These are phyloP conservation scores for Aphelenchoides fujianensis DNA, from an alignment of 1,140 invertebrate genomes.

Conservation along the genomic window DNA sequence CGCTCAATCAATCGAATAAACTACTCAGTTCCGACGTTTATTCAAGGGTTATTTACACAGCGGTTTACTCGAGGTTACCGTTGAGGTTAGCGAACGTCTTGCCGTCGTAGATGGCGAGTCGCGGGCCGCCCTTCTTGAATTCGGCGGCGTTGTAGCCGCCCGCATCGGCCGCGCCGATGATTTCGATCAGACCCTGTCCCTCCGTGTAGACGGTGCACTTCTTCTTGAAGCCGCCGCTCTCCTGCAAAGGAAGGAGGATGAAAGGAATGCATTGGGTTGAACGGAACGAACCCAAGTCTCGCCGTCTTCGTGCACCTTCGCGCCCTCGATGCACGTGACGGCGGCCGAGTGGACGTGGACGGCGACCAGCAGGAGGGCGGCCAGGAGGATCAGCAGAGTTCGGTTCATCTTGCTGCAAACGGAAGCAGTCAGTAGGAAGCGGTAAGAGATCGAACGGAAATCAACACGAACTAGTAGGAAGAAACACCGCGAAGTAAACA, in stretches of 20 bases:
- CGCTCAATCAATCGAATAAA: not conserved
- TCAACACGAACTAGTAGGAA: too few relatives aligned
- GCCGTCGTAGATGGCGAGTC: not conserved
- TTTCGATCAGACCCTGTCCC: conserved; percentile 15
- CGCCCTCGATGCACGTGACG: not conserved
- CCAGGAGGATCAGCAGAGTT: not conserved
- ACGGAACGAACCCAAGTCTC: not conserved
- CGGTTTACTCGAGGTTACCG: not conserved
- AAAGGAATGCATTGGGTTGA: not conserved
- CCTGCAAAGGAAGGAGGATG: not conserved
- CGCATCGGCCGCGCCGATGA: conserved; percentile 7
- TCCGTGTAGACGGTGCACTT: not conserved
- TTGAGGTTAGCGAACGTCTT: not conserved
- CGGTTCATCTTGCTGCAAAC: not conserved
- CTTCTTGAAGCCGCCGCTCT: conserved; percentile 10
- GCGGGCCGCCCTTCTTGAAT: not conserved
- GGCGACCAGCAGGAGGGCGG: not conserved
- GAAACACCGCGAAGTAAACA: too few relatives aligned
- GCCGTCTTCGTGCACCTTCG: not conserved
- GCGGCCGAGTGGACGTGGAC: not conserved
- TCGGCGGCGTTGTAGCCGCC: not conserved
- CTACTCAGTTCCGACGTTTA: not conserved
- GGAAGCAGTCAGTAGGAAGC: too few relatives aligned
- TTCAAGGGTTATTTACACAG: conserved; percentile 1
- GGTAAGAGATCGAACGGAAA: too few relatives aligned